Conservation (phyloP, 1,140 invertebrate species). For the Bombus huntii region DNA sequence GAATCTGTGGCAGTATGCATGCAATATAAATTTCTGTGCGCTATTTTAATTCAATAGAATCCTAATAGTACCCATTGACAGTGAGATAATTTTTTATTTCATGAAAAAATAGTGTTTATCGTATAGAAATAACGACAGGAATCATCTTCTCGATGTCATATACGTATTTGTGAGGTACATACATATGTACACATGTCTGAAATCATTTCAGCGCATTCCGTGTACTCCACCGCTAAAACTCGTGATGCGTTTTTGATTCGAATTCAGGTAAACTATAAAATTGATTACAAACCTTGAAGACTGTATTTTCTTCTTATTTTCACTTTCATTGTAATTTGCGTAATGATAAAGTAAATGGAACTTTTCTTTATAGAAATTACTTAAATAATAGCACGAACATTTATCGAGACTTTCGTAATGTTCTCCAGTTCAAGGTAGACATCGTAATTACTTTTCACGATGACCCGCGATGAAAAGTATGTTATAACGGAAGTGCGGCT, state of each 20-base stretch:
- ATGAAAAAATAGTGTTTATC: neutral
- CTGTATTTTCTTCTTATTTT: too few species aligned
- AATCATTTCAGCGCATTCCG: neutral
- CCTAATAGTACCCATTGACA: neutral
- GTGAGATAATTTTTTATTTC: too few species aligned
- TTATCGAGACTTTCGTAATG: neutral
- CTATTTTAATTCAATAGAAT: neutral
- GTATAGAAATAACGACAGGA: neutral
- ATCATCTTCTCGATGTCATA: neutral
- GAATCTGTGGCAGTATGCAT: neutral
- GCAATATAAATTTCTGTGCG: neutral
- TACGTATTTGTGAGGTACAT: neutral
- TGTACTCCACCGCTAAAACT: neutral
- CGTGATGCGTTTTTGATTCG: neutral
- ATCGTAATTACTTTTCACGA: constrained; percentile 40
- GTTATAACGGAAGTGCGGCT: constrained; percentile 47
- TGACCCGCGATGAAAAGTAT: constrained; percentile 54
- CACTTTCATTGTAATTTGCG: neutral
- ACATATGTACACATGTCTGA: neutral
- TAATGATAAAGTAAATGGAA: neutral
- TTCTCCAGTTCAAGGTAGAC: constrained; percentile 29
- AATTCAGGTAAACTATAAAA: neutral
- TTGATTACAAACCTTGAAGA: neutral
- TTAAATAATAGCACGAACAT: neutral
- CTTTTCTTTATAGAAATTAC: neutral